Evolutionary conservation across 2,797 vertebrate genomes (phyloP), one percentile per base, ranked within the genome.

Genomic region (Linurgus olivaceus): DNA sequence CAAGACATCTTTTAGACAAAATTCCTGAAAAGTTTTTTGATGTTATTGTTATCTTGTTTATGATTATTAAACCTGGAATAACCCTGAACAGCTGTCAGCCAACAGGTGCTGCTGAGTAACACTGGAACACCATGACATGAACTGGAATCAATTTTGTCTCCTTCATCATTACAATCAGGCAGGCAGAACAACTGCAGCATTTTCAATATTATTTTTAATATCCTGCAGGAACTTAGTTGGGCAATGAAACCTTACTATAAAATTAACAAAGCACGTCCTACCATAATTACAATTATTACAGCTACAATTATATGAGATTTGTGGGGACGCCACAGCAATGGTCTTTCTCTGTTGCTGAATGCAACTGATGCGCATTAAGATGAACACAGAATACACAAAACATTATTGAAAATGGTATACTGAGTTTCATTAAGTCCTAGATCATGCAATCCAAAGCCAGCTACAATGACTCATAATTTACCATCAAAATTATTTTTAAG

Each of bases 151-250:
- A 33, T 96, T 97, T 89, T 81, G 31, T 65, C 83, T 91, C 54
- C 80, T 94, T 94, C 72, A 78, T 78, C 42, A 8, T 68, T 93
- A 80, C 26, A 75, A 79, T 88, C 72, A 76, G 48, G 45, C 38
- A 84, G 88, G 77, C 52, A 85, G 75, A 97, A 97, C 47, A 91
- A 95, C 42, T 42, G 80, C 51, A 93, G 33, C 35, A 86, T 93
- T 94, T 97, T 94, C 81, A 96, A 94, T 95, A 90, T 75, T 79
- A 90, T 45, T 91, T 96, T 96, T 95, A 94, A 95, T 94, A 96
- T 71, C 75, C 80, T 96, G 73, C 76, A 95, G 61, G 97, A 97
- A 94, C 37, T 84, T 94, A 93, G 18, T 17, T 92, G 52, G 38
- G 57, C 94, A 72, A 94, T 38, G 86, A 74, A 87, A 91, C 40